phyloP scores from a whole-genome alignment of 1,140 invertebrate genomes.

The Drosophila pandora region DNA sequence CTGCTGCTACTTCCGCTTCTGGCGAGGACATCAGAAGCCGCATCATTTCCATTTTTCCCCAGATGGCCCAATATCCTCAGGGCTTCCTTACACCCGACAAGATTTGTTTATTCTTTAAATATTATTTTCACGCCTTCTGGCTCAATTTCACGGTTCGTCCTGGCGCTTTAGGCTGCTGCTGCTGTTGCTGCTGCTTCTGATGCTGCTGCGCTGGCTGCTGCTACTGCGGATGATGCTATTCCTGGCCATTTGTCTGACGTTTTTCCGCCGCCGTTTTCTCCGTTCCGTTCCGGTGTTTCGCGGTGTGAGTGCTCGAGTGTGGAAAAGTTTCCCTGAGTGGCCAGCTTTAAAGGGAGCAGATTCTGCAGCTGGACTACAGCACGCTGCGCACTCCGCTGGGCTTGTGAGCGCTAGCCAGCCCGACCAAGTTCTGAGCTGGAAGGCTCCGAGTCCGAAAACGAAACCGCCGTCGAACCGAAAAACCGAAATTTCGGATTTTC shows the following conservation, averaged over 20 bases:
- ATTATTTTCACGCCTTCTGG: constrained; percentile 1
- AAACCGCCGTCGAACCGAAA: constrained; percentile 15
- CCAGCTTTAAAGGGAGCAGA: constrained; percentile 33
- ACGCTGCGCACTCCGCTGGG: constrained; percentile 65
- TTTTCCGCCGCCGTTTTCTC: constrained; percentile 28
- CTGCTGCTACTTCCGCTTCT: constrained; percentile 26
- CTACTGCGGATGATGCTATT: constrained; percentile 29
- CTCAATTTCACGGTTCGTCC: constrained; percentile 36
- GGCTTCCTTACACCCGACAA: constrained; percentile 6
- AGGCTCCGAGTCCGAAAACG: not conserved
- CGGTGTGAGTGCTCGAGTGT: constrained; percentile 37
- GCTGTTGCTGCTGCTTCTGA: constrained; percentile 13
- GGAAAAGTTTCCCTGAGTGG: constrained; percentile 74
- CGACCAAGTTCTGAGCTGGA: constrained; percentile 3
- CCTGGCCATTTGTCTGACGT: constrained; percentile 63
- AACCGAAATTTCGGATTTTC: constrained; percentile 11
- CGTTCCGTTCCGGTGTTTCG: constrained; percentile 16
- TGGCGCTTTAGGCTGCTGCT: constrained; percentile 18
- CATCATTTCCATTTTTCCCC: constrained; percentile 37
- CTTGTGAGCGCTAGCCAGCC: constrained; percentile 39
- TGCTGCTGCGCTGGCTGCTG: constrained; percentile 12
- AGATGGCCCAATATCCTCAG: constrained; percentile 3
- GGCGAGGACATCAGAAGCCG: constrained; percentile 33
- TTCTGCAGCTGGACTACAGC: constrained; percentile 60
- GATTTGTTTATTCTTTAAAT: constrained; percentile 4